Conservation (phyloP, 2,797 vertebrate genomes). For the Antrozous pallidus region DNA sequence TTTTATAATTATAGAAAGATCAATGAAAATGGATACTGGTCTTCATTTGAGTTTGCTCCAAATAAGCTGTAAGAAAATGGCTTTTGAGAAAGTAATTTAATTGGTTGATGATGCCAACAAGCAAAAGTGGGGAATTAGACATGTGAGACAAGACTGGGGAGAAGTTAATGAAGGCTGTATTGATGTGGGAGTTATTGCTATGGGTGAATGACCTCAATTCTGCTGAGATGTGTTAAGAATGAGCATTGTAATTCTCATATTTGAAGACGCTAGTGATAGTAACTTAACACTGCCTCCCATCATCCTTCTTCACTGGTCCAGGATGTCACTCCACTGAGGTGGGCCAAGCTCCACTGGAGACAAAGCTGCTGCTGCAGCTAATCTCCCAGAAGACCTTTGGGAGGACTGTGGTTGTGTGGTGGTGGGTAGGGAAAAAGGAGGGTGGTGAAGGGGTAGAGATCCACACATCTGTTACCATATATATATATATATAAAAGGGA, state of each 20-base stretch:
- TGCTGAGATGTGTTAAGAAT: neutral
- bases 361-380: neutral
- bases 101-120: neutral
- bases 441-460: accelerated
- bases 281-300: neutral
- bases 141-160: accelerated
- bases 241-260: neutral
- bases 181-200: neutral
- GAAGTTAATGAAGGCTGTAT: neutral
- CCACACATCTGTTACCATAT: neutral
- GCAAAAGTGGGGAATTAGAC: neutral
- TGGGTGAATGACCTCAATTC: neutral
- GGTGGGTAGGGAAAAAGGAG: accelerated
- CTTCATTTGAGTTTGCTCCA: neutral
- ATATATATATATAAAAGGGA: neutral
- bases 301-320: accelerated
- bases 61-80: neutral
- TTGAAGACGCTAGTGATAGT: neutral
- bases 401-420: neutral
- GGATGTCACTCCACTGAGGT: neutral
- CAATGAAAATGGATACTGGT: neutral
- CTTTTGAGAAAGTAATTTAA: neutral
- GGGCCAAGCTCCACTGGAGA: too few species aligned
- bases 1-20: neutral
- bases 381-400: neutral